Conservation (phyloP, 2,113 vertebrate genomes). For the Rhabdornis inornatus region DNA sequence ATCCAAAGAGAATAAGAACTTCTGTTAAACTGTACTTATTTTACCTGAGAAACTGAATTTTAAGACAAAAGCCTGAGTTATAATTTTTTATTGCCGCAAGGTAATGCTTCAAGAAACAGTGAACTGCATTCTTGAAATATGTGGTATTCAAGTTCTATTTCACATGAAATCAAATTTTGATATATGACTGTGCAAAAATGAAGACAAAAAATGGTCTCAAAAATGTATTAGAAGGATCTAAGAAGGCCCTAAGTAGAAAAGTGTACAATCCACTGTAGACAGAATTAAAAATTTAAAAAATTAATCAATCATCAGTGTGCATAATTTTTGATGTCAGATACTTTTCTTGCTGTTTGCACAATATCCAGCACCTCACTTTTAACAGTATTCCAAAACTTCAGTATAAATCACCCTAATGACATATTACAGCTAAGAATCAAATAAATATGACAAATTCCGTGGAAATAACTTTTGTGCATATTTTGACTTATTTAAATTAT, state of each 20-base stretch:
- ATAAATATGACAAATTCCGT: not conserved
- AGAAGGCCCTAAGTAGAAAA: not conserved
- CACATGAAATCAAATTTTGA: not conserved
- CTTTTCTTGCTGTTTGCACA: not conserved
- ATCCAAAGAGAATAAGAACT: not conserved
- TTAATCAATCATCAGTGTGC: accelerated
- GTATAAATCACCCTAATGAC: not conserved
- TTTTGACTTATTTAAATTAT: not conserved
- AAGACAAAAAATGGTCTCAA: not conserved
- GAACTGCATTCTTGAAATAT: not conserved
- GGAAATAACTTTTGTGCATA: not conserved
- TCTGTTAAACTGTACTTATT: not conserved
- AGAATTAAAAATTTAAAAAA: not conserved
- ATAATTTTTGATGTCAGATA: not conserved
- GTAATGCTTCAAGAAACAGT: not conserved
- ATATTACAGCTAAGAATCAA: not conserved
- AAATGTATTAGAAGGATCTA: not conserved
- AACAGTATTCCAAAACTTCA: not conserved
- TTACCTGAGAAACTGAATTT: not conserved
- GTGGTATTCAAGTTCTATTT: not conserved
- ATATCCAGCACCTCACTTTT: not conserved
- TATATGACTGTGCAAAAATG: not conserved
- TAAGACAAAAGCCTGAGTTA: not conserved
- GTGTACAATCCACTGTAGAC: not conserved
- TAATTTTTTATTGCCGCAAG: not conserved